Evolutionary conservation across 2,888 invertebrate species (phyloP).

Genomic region (Hylaea fasciaria): DNA sequence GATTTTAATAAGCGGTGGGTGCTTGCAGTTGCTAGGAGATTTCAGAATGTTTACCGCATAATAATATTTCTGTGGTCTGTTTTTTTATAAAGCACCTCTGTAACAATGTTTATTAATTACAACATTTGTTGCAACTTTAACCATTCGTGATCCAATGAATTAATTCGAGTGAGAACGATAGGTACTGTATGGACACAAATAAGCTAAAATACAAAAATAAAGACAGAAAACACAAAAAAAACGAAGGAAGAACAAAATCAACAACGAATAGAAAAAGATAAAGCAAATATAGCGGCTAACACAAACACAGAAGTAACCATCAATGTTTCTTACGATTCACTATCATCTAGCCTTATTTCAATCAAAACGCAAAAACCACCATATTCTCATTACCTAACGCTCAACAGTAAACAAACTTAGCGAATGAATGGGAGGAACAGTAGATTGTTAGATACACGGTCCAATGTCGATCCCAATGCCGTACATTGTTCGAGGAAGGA

Average conservation of each 20-base stretch:
- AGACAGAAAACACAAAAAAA: too few species aligned
- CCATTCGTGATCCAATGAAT: too few species aligned
- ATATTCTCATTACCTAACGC: conserved; percentile 30
- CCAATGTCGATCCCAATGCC: conserved; percentile 83
- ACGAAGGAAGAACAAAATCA: too few species aligned
- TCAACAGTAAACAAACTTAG: conserved; percentile 56
- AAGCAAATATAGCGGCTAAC: too few species aligned
- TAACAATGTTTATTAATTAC: too few species aligned
- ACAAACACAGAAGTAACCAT: too few species aligned
- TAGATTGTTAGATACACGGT: conserved; percentile 75
- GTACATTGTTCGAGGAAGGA: conserved; percentile 82
- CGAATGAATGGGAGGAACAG: conserved; percentile 80
- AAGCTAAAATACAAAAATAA: too few species aligned
- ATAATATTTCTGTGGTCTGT: neutral
- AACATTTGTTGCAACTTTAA: too few species aligned
- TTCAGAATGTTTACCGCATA: conserved; percentile 17
- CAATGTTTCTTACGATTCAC: neutral
- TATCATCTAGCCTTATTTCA: neutral
- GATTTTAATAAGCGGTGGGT: conserved; percentile 47
- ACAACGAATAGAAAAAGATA: too few species aligned
- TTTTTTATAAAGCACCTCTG: neutral
- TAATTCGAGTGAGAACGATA: too few species aligned
- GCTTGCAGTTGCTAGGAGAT: conserved; percentile 18
- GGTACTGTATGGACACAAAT: too few species aligned
- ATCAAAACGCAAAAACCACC: conserved; percentile 13